Evolutionary conservation across 1,140 invertebrate species (phyloP).

Genomic region (Diprion similis): DNA sequence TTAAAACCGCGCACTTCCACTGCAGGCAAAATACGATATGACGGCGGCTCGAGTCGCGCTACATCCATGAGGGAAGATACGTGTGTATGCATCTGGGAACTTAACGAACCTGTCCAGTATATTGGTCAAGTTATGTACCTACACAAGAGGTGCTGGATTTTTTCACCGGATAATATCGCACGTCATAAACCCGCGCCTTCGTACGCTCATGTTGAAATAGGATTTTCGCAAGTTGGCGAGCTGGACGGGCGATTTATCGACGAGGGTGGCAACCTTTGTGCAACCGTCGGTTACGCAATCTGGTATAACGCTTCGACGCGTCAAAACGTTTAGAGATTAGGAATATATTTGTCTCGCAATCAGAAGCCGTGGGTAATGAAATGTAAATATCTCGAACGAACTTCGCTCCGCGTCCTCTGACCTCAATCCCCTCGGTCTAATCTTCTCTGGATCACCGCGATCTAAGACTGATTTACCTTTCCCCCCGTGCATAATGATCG

Average conservation of each 20-base stretch:
- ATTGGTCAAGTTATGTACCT: neutral
- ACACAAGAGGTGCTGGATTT: neutral
- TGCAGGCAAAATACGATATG: neutral
- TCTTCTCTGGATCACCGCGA: neutral
- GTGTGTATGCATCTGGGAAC: neutral
- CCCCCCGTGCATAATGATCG: neutral
- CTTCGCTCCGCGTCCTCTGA: neutral
- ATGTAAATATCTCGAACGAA: neutral
- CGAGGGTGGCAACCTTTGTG: neutral
- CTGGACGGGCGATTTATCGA: neutral
- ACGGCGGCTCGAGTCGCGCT: no score
- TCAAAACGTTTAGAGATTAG: neutral
- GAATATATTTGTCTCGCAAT: neutral
- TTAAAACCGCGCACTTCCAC: neutral
- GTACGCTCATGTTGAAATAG: neutral
- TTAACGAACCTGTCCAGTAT: constrained; percentile 7
- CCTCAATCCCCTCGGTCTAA: neutral
- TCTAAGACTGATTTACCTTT: neutral
- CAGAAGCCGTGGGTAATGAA: neutral
- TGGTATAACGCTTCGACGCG: neutral
- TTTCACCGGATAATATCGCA: neutral
- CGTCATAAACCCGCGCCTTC: no score
- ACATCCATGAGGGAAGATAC: no score
- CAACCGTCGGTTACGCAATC: neutral
- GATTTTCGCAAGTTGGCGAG: neutral